phyloP scores from a whole-genome alignment of 2,113 vertebrate genomes.

The Thamnaconus septentrionalis region DNA sequence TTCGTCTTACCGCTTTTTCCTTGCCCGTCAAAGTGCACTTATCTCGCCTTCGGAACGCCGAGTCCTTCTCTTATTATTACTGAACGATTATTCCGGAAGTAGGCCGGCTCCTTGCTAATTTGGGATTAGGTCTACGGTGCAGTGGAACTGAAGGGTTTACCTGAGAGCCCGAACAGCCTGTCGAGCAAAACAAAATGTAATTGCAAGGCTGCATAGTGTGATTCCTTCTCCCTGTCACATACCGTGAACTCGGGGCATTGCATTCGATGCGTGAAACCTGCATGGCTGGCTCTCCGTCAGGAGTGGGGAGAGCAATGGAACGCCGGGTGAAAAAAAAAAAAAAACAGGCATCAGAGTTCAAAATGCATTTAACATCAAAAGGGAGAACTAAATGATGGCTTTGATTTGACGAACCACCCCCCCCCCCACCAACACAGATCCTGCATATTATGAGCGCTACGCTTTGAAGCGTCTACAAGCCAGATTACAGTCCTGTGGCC shows the following conservation, averaged over 20 bases:
- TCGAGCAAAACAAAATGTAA: background rate
- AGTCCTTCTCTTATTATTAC: too few relatives aligned
- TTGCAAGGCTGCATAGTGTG: background rate
- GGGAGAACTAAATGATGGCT: conserved; percentile 46
- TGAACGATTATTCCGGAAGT: too few relatives aligned
- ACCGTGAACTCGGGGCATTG: conserved; percentile 16
- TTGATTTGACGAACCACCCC: conserved; percentile 50
- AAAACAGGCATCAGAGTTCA: conserved; percentile 21
- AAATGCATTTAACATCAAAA: conserved; percentile 58
- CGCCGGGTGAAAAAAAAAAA: conserved; percentile 16
- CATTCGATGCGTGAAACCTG: conserved; percentile 24
- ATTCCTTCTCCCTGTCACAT: conserved; percentile 7
- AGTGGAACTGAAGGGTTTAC: too few relatives aligned
- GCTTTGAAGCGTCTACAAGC: conserved; percentile 53
- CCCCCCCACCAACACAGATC: conserved; percentile 35
- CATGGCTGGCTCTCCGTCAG: conserved; percentile 25
- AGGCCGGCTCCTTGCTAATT: too few relatives aligned
- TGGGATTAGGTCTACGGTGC: too few relatives aligned
- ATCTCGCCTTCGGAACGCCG: too few relatives aligned
- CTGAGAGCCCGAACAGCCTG: background rate
- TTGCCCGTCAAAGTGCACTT: too few relatives aligned
- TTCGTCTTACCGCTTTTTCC: too few relatives aligned
- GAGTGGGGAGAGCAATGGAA: conserved; percentile 42
- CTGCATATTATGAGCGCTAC: conserved; percentile 32
- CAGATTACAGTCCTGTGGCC: conserved; percentile 42